A percentile compares a stretch with the other conserved stretches of the same genome.
phyloP scores from a whole-genome alignment of 2,113 vertebrate genomes.

The Pangasianodon gigas region DNA sequence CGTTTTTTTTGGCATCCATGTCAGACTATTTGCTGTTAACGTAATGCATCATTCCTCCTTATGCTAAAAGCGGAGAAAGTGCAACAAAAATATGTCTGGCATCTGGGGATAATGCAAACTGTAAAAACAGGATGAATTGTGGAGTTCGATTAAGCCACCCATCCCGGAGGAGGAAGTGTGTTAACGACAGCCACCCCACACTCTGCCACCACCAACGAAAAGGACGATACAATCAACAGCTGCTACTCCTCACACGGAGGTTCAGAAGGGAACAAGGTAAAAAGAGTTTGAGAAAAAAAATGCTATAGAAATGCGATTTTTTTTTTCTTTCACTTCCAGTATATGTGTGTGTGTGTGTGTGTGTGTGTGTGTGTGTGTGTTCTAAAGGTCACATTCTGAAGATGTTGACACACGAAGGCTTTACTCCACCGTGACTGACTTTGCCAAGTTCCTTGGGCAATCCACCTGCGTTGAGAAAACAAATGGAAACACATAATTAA shows the following conservation, averaged over 20 bases:
- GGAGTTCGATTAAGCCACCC: neutral
- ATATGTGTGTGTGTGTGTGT: slow-evolving; percentile 15
- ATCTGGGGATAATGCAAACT: neutral
- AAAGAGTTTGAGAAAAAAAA: slow-evolving; percentile 38
- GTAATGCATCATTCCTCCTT: too few relatives aligned
- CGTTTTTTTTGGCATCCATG: neutral
- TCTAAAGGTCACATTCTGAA: slow-evolving; percentile 14
- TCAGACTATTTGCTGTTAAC: neutral
- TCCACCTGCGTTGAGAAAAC: slow-evolving; percentile 82
- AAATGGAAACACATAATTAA: slow-evolving; percentile 6
- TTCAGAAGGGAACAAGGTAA: slow-evolving; percentile 21
- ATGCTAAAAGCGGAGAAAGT: neutral
- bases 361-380: slow-evolving; percentile 39
- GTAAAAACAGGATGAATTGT: neutral
- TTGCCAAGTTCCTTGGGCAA: slow-evolving; percentile 97
- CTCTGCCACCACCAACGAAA: slow-evolving; percentile 55
- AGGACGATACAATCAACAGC: slow-evolving; percentile 29
- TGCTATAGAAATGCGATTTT: neutral
- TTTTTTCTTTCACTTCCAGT: slow-evolving; percentile 34
- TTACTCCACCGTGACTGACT: slow-evolving; percentile 97
- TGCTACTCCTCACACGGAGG: slow-evolving; percentile 21
- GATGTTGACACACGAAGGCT: slow-evolving; percentile 24
- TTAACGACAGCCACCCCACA: slow-evolving; percentile 50
- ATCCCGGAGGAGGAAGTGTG: neutral
- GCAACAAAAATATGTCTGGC: neutral